A percentile compares a stretch with the other conserved stretches of the same genome.
Conservation (phyloP, 2,113 vertebrate genomes). For the Vulpes ferrilata region DNA sequence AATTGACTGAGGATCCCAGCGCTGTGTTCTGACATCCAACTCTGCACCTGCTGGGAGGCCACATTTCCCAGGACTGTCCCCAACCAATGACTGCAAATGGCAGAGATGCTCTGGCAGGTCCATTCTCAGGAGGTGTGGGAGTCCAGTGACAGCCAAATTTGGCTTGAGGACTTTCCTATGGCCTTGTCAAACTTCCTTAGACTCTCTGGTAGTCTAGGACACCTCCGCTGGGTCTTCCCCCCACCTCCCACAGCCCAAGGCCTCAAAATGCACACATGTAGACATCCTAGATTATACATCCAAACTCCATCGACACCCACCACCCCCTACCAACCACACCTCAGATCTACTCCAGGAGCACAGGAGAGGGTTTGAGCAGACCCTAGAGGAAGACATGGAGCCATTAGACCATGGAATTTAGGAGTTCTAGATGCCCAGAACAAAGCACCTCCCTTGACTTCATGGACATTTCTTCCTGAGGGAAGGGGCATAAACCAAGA, state of each 20-base stretch:
- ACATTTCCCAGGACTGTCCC: no score
- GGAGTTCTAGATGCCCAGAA: neutral
- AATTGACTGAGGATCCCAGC: fast-evolving
- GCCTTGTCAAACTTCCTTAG: neutral
- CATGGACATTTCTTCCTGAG: neutral
- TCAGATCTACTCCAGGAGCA: neutral
- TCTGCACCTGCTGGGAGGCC: neutral
- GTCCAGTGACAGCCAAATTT: neutral
- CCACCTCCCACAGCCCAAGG: neutral
- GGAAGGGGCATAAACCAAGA: neutral
- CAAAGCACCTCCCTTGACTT: neutral
- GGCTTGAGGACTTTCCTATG: neutral
- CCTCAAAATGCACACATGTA: neutral
- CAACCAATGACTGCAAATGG: no score
- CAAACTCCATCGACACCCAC: neutral
- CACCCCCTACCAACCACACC: neutral
- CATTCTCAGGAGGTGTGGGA: fast-evolving
- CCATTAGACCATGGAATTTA: no score
- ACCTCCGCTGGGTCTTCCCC: no score
- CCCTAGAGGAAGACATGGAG: neutral
- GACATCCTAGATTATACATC: neutral
- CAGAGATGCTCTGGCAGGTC: neutral
- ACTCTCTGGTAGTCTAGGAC: fast-evolving
- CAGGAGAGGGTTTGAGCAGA: neutral
- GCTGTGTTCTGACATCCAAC: neutral